phyloP scores from a whole-genome alignment of 1,140 invertebrate genomes.

The Drosophila jambulina region DNA sequence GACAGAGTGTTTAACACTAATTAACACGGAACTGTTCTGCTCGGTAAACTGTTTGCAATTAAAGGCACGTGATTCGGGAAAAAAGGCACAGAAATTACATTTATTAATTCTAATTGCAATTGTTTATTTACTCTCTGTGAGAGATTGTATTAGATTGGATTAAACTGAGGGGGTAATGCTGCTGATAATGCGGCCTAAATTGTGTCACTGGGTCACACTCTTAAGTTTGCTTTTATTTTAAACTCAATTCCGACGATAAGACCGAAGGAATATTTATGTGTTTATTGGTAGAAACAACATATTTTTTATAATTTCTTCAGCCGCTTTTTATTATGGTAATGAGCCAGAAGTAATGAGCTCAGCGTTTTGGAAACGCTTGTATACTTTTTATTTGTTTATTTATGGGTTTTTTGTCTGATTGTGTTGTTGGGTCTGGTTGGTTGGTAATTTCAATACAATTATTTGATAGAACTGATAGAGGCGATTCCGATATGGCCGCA shows the following conservation, averaged over 20 bases:
- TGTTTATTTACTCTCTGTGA: conserved; percentile 36
- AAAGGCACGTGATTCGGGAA: conserved; percentile 61
- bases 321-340: conserved; percentile 76
- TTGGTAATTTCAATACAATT: conserved; percentile 45
- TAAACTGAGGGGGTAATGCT: not conserved
- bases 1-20: conserved; percentile 37
- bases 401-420: conserved; percentile 17
- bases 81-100: conserved; percentile 44
- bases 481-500: conserved; percentile 34
- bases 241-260: conserved; percentile 9
- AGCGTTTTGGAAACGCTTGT: conserved; percentile 69
- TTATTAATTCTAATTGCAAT: conserved; percentile 61
- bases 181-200: conserved; percentile 64
- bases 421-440: conserved; percentile 4
- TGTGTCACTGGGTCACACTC: conserved; percentile 65
- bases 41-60: conserved; percentile 59
- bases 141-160: conserved; percentile 27
- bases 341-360: conserved; percentile 76
- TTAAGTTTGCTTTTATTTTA: conserved; percentile 11
- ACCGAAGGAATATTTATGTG: conserved; percentile 15
- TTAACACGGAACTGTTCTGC: conserved; percentile 41
- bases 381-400: conserved; percentile 42
- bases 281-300: conserved; percentile 22
- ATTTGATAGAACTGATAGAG: conserved; percentile 36
- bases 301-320: conserved; percentile 17